A percentile compares a stretch with the other conserved stretches of the same genome.
Conservation (phyloP, 2,888 invertebrate species). For the Protonemura montana region DNA sequence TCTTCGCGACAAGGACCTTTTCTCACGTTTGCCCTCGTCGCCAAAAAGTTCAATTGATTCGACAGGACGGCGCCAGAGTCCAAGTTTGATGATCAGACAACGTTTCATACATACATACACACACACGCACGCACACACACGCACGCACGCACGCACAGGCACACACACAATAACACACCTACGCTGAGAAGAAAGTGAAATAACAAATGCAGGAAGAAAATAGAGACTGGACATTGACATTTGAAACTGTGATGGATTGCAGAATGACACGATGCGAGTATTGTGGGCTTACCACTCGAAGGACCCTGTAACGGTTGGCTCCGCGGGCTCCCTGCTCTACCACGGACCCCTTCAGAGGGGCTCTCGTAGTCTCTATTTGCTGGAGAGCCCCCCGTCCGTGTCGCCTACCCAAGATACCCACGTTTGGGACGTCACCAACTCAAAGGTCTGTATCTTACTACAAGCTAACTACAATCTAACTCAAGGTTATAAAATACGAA, state of each 20-base stretch:
- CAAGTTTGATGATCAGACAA: neutral
- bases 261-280: constrained; percentile 83
- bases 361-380: constrained; percentile 69
- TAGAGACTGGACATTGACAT: neutral
- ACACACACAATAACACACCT: no score
- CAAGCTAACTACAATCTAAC: neutral
- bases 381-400: constrained; percentile 58
- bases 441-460: constrained; percentile 55
- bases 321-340: constrained; percentile 64
- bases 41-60: neutral
- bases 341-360: constrained; percentile 69
- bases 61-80: neutral
- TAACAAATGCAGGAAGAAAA: neutral
- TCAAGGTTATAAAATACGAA: neutral
- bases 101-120: neutral
- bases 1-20: neutral
- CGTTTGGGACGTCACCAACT: constrained; percentile 57
- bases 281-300: constrained; percentile 81
- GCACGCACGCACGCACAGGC: no score
- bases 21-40: neutral
- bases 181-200: neutral
- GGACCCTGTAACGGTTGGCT: constrained; percentile 68
- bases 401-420: neutral
- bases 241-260: constrained; percentile 50
- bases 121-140: no score